Conservation (phyloP, 1,140 invertebrate species). For the Cylas formicarius region DNA sequence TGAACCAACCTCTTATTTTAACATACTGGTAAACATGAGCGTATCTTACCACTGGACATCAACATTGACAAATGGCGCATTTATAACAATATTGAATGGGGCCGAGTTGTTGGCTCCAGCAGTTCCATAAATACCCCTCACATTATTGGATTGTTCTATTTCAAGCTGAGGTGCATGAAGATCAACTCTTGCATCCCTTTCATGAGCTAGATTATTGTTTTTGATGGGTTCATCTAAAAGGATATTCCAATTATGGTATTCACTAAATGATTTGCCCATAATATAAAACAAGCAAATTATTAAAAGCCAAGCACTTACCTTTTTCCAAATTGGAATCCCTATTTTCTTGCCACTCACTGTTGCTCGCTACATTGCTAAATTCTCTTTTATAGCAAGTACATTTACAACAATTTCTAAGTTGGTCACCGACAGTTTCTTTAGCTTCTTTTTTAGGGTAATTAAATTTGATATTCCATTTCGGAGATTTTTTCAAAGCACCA, state of each 20-base stretch:
- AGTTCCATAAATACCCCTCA: constrained; percentile 29
- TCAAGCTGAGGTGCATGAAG: constrained; percentile 16
- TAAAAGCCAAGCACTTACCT: not conserved
- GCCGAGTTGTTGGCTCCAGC: constrained; percentile 18
- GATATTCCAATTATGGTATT: not conserved
- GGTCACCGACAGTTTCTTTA: constrained; percentile 45
- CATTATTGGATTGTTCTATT: constrained; percentile 22
- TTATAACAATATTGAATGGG: constrained; percentile 23
- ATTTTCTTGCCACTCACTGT: not conserved
- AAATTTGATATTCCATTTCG: constrained; percentile 56
- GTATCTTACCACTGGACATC: constrained; percentile 28
- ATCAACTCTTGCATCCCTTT: not conserved
- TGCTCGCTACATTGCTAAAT: not conserved
- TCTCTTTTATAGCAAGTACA: constrained; percentile 51
- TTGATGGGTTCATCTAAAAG: not conserved
- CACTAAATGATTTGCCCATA: not conserved
- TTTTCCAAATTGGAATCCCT: not conserved
- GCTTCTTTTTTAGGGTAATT: constrained; percentile 51
- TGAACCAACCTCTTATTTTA: not conserved
- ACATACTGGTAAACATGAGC: not conserved
- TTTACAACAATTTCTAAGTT: constrained; percentile 48
- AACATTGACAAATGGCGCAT: constrained; percentile 24
- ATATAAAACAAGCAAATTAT: too few species aligned
- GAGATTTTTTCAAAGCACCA: constrained; percentile 46
- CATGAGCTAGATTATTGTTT: not conserved